Percentiles rank a stretch among this genome's conserved stretches.
Evolutionary conservation across 1,140 invertebrate species (phyloP).

Genomic region (Caerostris darwini): DNA sequence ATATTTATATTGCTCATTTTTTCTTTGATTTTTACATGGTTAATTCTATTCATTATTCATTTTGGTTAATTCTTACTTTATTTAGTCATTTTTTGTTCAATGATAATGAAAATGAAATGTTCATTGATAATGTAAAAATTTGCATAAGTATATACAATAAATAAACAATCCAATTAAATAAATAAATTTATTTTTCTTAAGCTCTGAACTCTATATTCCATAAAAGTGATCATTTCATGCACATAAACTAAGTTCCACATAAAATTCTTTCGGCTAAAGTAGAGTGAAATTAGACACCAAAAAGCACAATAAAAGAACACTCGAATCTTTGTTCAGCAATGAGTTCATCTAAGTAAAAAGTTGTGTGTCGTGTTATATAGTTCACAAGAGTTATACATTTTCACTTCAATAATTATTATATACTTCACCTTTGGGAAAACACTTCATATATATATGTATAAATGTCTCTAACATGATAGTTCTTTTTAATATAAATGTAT

Average conservation of each 20-base stretch:
- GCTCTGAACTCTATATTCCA: slow-evolving; percentile 57
- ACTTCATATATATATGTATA: neutral
- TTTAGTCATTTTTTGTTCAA: too few species aligned
- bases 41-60: too few species aligned
- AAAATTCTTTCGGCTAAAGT: neutral
- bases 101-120: too few species aligned
- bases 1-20: too few species aligned
- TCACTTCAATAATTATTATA: slow-evolving; percentile 8
- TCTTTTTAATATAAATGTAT: neutral
- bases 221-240: slow-evolving; percentile 44
- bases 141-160: neutral
- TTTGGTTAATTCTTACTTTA: too few species aligned
- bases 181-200: slow-evolving; percentile 57
- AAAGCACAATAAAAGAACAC: neutral
- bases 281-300: neutral
- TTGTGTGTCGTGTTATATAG: neutral
- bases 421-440: neutral
- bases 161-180: slow-evolving; percentile 27
- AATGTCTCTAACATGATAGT: neutral
- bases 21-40: too few species aligned
- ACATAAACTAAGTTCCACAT: slow-evolving; percentile 41
- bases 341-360: neutral
- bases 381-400: neutral
- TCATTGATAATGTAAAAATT: too few species aligned
- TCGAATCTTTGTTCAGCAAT: neutral